Conservation (phyloP, 1,140 invertebrate species). For the Belonocnema kinseyi region DNA sequence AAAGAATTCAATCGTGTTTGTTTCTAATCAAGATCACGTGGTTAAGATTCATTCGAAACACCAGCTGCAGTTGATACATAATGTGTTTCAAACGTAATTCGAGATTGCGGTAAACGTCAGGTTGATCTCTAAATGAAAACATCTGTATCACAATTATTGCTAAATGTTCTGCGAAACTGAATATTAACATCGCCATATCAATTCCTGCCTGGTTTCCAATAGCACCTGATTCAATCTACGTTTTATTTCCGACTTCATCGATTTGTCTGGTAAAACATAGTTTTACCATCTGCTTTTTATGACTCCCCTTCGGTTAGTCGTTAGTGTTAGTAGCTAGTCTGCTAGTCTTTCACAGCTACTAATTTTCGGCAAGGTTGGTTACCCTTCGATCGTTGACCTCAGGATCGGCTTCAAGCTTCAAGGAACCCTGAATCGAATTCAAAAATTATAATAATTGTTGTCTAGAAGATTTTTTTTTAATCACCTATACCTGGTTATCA, state of each 20-base stretch:
- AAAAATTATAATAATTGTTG: background rate
- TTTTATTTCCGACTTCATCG: conserved; percentile 4
- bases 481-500: background rate
- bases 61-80: background rate
- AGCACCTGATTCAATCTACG: background rate
- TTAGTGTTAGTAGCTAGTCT: background rate
- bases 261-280: conserved; percentile 6
- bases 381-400: conserved; percentile 27
- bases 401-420: background rate
- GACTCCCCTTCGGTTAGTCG: background rate
- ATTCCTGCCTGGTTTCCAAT: background rate
- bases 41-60: background rate
- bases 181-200: background rate
- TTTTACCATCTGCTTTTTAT: conserved; percentile 2
- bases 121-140: conserved; percentile 16
- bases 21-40: background rate
- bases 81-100: background rate
- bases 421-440: background rate
- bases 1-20: no score
- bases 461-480: background rate
- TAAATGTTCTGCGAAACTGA: background rate
- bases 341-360: background rate
- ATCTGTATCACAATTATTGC: conserved; percentile 10
- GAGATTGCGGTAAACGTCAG: conserved; percentile 14
- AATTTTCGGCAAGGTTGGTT: conserved; percentile 28